Evolutionary conservation across 2,888 invertebrate species (phyloP), one percentile per base, ranked within the genome.

Genomic region (Eupeodes luniger): DNA sequence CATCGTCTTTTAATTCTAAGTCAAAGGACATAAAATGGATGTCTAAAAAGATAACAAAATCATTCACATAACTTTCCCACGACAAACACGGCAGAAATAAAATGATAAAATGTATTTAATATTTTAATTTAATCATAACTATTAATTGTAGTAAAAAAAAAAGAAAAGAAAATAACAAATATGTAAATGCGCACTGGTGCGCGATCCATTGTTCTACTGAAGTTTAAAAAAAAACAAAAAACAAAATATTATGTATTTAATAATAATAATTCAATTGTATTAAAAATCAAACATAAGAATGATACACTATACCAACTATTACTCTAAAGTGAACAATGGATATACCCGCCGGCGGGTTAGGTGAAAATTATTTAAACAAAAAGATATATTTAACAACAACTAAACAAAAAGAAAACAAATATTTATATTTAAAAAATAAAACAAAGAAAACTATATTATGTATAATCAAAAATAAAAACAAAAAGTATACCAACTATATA

Each of bases 301-400:
- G 27, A 27, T 27, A 27, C 27, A 77, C 27, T 47, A 55, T 55
- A 75, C 27, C 27, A 81, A 82, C 62, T 77, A 66, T 27, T 27
- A 27, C 27, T 27, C 47, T 75, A 36, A 59, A 61, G 53, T 49
- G 61, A 64, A 59, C 84, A 80, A 79, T 87, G 81, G 79, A 81
- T 82, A 81, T 72, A 89, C 90, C 89, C 87, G 90, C 90, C 90
- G 90, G 90, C 90, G 90, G 90, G 90, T 82, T 85, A 81, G 75
- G 66, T 86, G 62, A 77, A 81, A 83, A 70, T 27, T 76, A 76
- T 69, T 72, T 66, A 66, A 81, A 83, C 72, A 86, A 66, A 81
- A 62, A 77, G n/a, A 80, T 64, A 70, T 82, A 76, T 62, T 69
- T 69, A 69, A 69, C 53, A 70, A 70, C 76, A 6, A 66, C 49